Evolutionary conservation across 2,797 vertebrate species (phyloP).

Genomic region (Echeneis naucrates): DNA sequence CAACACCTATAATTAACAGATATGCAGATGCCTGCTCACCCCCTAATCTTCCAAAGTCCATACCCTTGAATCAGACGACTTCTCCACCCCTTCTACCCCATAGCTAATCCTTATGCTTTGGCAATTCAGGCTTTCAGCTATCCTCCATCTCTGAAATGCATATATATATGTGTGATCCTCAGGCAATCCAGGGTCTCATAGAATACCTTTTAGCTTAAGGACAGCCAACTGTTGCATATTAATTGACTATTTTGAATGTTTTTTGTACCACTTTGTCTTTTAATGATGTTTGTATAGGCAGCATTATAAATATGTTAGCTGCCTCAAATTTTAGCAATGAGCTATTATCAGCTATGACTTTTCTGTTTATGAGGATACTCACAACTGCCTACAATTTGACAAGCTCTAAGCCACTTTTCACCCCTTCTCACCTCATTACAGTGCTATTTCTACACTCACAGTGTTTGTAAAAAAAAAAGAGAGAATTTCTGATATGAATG

Average conservation of each 20-base stretch:
- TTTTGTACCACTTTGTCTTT: background rate
- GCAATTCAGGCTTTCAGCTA: no score
- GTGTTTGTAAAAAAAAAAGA: no score
- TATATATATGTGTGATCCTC: constrained; percentile 10
- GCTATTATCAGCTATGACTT: constrained; percentile 10
- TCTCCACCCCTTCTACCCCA: constrained; percentile 32
- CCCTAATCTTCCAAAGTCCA: constrained; percentile 12
- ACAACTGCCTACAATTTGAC: constrained; percentile 36
- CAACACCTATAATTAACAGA: constrained; percentile 14
- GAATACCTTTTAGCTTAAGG: no score
- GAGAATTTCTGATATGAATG: no score
- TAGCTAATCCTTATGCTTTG: constrained; percentile 28
- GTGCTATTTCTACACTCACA: no score
- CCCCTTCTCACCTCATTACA: constrained; percentile 18
- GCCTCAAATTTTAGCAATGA: background rate
- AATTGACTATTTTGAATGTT: background rate
- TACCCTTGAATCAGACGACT: constrained; percentile 37
- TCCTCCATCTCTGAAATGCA: constrained; percentile 34
- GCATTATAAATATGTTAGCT: background rate
- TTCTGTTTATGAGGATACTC: constrained; percentile 24
- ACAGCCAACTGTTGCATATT: no score
- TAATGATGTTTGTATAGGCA: constrained; percentile 8
- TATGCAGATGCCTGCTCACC: constrained; percentile 3
- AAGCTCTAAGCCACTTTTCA: constrained; percentile 35
- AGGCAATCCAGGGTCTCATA: no score